phyloP scores from a whole-genome alignment of 2,797 vertebrate species.

The Rhinogobio ventralis region DNA sequence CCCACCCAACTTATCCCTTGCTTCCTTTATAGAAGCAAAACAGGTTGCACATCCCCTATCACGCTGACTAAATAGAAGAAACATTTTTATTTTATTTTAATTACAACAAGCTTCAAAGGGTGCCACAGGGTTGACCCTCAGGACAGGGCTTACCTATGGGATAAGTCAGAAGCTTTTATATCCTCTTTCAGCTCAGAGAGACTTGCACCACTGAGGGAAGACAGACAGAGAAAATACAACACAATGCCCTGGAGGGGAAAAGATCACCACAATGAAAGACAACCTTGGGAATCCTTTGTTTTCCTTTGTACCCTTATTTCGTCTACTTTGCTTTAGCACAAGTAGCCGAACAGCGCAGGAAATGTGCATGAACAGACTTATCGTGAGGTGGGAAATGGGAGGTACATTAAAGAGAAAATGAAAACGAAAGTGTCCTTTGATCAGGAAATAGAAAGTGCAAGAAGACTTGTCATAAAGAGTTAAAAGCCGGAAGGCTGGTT shows the following conservation, averaged over 20 bases:
- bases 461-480: constrained; percentile 16
- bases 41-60: neutral
- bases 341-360: neutral
- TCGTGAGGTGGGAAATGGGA: neutral
- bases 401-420: constrained; percentile 1
- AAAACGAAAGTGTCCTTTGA: constrained; percentile 6
- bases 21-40: neutral
- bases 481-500: constrained; percentile 4
- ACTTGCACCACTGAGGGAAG: constrained; percentile 12
- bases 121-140: constrained; percentile 27
- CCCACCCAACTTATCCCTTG: neutral
- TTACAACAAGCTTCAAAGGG: constrained; percentile 5
- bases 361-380: neutral
- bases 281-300: constrained; percentile 39
- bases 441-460: neutral
- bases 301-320: constrained; percentile 27
- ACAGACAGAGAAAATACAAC: constrained; percentile 7
- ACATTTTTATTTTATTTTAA: neutral
- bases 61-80: constrained; percentile 8
- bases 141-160: constrained; percentile 35
- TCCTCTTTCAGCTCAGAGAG: constrained; percentile 25
- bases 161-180: constrained; percentile 39
- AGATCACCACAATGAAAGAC: constrained; percentile 36
- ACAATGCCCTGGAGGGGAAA: constrained; percentile 24
- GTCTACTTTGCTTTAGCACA: constrained; percentile 1